Percentiles rank a stretch among this genome's conserved stretches.
These are phyloP conservation scores for Micropterix aruncella DNA, from an alignment of 2,888 invertebrate species.

Conservation along the genomic window DNA sequence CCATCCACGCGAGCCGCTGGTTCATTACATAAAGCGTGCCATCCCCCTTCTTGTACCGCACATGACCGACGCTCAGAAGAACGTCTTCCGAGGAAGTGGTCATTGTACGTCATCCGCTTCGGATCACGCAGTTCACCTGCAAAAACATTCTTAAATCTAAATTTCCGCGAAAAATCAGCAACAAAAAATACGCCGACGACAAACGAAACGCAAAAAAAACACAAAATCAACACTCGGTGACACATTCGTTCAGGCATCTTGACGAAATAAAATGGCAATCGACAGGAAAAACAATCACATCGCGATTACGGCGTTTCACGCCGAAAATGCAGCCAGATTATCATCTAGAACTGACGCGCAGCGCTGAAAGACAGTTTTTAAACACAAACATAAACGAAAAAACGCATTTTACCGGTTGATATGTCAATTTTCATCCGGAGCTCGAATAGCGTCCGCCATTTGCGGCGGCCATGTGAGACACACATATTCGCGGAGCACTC, in stretches of 20 bases:
- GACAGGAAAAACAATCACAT: constrained; percentile 4
- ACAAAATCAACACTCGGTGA: constrained; percentile 1
- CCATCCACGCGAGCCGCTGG: constrained; percentile 91
- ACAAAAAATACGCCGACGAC: constrained; percentile 2
- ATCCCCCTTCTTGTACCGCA: constrained; percentile 92
- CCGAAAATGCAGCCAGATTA: not conserved
- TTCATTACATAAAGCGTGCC: constrained; percentile 94
- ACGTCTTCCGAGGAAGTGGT: constrained; percentile 91
- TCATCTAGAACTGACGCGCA: not conserved
- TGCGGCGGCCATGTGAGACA: constrained; percentile 10
- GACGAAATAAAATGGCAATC: constrained; percentile 9
- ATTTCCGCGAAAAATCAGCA: constrained; percentile 7
- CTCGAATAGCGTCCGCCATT: constrained; percentile 9
- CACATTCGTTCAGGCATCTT: not conserved
- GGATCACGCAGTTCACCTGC: constrained; percentile 10
- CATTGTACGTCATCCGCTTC: constrained; percentile 35
- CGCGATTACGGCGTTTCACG: not conserved
- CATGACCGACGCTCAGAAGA: constrained; percentile 79
- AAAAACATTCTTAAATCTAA: too few species aligned
- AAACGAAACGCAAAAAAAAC: not conserved
- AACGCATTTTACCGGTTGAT: constrained; percentile 6
- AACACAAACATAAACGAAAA: constrained; percentile 4
- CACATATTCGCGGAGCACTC: constrained; percentile 10
- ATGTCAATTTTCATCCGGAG: constrained; percentile 5
- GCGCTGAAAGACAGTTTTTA: constrained; percentile 1